Conservation (phyloP, 2,113 vertebrate genomes). For the Elaphurus davidianus region DNA sequence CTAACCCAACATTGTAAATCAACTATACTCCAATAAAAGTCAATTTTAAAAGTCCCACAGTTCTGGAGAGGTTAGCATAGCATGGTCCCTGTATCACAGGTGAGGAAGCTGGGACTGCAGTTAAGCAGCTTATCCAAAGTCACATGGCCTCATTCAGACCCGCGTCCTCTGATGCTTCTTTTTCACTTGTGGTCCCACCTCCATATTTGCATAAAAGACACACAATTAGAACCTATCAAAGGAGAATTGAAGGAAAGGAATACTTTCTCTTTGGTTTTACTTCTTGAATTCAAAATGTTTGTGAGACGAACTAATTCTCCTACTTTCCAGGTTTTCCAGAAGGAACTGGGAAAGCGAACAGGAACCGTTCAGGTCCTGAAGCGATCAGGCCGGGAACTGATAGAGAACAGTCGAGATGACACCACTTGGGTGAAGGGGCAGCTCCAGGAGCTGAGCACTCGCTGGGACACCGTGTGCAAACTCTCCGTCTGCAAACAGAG, state of each 20-base stretch:
- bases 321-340: constrained; percentile 92
- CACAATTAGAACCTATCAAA: neutral
- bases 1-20: neutral
- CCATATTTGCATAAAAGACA: neutral
- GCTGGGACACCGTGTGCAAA: constrained; percentile 97
- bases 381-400: constrained; percentile 94
- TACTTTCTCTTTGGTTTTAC: neutral
- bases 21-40: neutral
- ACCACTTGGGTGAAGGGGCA: constrained; percentile 98
- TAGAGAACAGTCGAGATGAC: constrained; percentile 94
- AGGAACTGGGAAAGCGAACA: constrained; percentile 96
- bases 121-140: neutral
- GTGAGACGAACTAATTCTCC: neutral
- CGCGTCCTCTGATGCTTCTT: neutral
- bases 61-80: neutral
- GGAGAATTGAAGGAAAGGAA: neutral
- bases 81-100: neutral
- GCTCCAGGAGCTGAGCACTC: constrained; percentile 96
- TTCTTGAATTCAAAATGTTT: neutral
- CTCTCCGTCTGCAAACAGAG: constrained; percentile 96
- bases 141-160: neutral
- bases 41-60: neutral
- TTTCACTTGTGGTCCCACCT: neutral
- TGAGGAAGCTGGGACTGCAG: neutral
- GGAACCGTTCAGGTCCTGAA: constrained; percentile 94